Percentiles rank a stretch among this genome's conserved stretches.
These are phyloP conservation scores for Pachliopta kotzebuea DNA, from an alignment of 2,888 invertebrate genomes.

Conservation along the genomic window DNA sequence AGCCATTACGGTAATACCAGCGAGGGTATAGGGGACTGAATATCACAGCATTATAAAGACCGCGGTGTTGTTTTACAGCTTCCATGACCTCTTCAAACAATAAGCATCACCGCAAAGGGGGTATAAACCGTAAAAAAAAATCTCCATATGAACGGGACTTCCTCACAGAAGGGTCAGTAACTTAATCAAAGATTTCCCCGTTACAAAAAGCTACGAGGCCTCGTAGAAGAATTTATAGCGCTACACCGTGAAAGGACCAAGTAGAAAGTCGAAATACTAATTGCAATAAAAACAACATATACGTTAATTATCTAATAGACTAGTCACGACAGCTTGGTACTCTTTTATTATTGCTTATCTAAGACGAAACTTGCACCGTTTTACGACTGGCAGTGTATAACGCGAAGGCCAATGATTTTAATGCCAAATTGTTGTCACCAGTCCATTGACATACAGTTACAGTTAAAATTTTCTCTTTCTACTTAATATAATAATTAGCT, in stretches of 20 bases:
- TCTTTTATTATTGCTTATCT: slow-evolving; percentile 15
- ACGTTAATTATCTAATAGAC: slow-evolving; percentile 20
- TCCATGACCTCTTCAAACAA: too few relatives aligned
- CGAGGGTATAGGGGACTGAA: too few relatives aligned
- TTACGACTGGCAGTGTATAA: slow-evolving; percentile 19
- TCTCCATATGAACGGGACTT: too few relatives aligned
- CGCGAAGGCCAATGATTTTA: not conserved
- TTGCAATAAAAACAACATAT: slow-evolving; percentile 25
- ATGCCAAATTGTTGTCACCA: slow-evolving; percentile 17
- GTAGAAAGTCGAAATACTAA: slow-evolving; percentile 27
- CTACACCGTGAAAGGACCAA: slow-evolving; percentile 28
- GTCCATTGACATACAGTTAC: slow-evolving; percentile 20
- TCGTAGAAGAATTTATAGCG: not conserved
- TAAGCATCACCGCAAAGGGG: too few relatives aligned
- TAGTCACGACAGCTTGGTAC: slow-evolving; percentile 24
- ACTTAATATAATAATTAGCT: slow-evolving; percentile 34
- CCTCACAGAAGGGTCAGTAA: too few relatives aligned
- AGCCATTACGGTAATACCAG: too few relatives aligned
- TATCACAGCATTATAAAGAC: too few relatives aligned
- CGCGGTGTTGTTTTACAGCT: too few relatives aligned
- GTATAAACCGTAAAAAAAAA: too few relatives aligned
- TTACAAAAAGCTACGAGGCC: not conserved
- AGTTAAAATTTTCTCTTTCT: slow-evolving; percentile 32
- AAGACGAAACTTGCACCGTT: slow-evolving; percentile 12
- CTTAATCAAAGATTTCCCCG: too few relatives aligned